Percentiles rank a stretch among this genome's conserved stretches.
Conservation (phyloP, 2,888 invertebrate species). For the Tenthredo mesomela region DNA sequence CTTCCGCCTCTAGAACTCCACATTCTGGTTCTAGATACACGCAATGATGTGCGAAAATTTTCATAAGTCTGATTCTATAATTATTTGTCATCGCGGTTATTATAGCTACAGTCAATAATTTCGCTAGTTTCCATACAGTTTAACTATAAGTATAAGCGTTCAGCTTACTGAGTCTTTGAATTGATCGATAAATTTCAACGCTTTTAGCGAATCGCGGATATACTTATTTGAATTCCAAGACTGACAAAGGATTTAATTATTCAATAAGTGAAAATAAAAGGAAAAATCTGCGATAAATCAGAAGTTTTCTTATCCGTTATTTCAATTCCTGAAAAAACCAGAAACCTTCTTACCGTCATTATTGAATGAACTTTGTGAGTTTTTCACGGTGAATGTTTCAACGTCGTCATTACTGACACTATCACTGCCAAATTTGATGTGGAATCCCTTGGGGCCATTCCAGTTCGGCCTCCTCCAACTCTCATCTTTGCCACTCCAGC, state of each 20-base stretch:
- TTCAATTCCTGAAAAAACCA: background rate
- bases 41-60: background rate
- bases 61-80: background rate
- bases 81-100: background rate
- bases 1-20: constrained; percentile 53
- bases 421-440: background rate
- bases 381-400: background rate
- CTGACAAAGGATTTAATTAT: background rate
- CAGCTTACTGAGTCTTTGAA: too few species aligned
- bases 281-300: background rate
- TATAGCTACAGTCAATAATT: too few species aligned
- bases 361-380: background rate
- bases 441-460: too few species aligned
- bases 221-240: too few species aligned
- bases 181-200: too few species aligned
- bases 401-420: background rate
- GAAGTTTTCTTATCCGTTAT: background rate
- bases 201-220: too few species aligned
- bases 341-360: constrained; percentile 7
- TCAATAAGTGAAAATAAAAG: background rate
- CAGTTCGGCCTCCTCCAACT: background rate
- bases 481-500: constrained; percentile 11
- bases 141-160: too few species aligned
- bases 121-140: too few species aligned
- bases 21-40: constrained; percentile 53